Evolutionary conservation across 2,888 invertebrate genomes (phyloP).

Genomic region (Heliconius charithonia): DNA sequence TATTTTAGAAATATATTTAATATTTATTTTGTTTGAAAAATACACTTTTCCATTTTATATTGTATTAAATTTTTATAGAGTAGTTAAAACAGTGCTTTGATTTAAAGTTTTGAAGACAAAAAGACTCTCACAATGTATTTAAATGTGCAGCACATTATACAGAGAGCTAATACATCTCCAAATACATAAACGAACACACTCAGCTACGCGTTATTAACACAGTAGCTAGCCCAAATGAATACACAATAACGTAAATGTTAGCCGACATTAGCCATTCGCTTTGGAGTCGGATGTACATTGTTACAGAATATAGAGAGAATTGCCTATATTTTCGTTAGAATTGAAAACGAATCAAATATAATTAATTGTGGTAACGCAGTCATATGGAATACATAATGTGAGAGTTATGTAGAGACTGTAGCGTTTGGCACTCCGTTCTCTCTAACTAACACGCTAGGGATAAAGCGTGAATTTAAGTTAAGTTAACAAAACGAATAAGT

Average conservation of each 20-base stretch:
- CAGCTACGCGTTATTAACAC: slow-evolving; percentile 3
- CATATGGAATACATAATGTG: no score
- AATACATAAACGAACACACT: not conserved
- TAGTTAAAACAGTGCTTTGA: no score
- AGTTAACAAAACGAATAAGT: no score
- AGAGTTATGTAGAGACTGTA: no score
- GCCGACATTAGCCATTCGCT: slow-evolving; percentile 23
- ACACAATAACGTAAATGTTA: slow-evolving; percentile 24
- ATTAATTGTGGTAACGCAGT: not conserved
- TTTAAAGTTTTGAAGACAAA: no score
- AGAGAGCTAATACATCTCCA: no score
- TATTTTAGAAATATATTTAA: not conserved
- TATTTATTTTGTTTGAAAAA: not conserved
- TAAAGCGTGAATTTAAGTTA: no score
- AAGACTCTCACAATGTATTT: not conserved
- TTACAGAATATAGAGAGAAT: slow-evolving; percentile 2
- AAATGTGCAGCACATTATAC: not conserved
- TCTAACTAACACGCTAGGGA: no score
- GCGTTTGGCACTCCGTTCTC: no score
- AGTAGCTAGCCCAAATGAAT: slow-evolving; percentile 18
- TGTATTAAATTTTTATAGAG: no score
- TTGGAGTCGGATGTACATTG: slow-evolving; percentile 1
- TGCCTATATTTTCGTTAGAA: not conserved
- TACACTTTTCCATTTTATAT: not conserved
- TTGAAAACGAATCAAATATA: not conserved